Evolutionary conservation across 1,140 invertebrate genomes (phyloP).

Genomic region (Diploscapter pachys): DNA sequence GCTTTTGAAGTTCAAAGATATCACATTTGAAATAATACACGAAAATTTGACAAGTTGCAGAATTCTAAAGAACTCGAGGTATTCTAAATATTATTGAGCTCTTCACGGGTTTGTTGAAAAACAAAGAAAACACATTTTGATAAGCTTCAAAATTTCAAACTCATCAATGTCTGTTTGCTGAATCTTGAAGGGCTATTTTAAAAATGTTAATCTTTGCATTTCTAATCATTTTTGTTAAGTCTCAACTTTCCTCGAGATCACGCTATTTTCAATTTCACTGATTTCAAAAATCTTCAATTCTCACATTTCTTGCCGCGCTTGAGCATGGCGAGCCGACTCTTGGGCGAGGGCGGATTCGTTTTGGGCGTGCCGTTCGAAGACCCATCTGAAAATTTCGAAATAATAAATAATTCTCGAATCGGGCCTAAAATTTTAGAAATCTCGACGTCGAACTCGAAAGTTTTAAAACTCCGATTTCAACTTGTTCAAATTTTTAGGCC

Average conservation of each 20-base stretch:
- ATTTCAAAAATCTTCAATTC: constrained; percentile 9
- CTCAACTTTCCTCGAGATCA: background rate
- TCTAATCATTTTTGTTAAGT: background rate
- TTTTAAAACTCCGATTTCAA: no score
- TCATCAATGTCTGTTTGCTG: background rate
- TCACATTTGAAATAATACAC: background rate
- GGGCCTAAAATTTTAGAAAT: no score
- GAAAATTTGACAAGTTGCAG: constrained; percentile 9
- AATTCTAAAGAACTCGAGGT: constrained; percentile 7
- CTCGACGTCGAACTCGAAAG: no score
- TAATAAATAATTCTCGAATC: no score
- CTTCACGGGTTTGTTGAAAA: constrained; percentile 7
- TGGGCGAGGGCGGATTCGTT: constrained; percentile 32
- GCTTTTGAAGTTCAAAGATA: background rate
- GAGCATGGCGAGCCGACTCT: constrained; percentile 39
- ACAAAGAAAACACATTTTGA: background rate
- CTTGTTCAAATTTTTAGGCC: no score
- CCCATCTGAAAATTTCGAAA: no score
- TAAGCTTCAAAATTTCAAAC: constrained; percentile 6
- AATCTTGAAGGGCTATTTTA: background rate
- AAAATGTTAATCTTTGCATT: background rate
- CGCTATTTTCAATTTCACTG: no score
- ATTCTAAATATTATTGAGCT: constrained; percentile 14
- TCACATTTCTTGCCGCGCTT: constrained; percentile 44
- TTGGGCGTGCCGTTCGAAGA: background rate